Conservation (phyloP, 2,888 invertebrate genomes). For the Megamerina dolium region DNA sequence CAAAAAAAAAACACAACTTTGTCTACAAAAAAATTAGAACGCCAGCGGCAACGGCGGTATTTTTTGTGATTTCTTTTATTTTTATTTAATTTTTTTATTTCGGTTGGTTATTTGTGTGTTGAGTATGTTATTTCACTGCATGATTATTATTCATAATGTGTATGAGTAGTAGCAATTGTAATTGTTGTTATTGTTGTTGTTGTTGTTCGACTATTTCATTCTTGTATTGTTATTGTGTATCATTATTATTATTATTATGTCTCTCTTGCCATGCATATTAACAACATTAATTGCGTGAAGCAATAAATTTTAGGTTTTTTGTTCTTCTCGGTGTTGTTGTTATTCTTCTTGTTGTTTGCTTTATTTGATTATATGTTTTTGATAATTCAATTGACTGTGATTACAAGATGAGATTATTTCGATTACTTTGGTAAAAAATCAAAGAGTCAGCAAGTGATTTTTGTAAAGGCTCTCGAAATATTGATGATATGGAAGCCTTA, state of each 20-base stretch:
- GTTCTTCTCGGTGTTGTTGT: background rate
- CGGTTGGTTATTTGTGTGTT: slow-evolving; percentile 8
- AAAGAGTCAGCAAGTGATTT: no score
- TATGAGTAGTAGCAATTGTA: background rate
- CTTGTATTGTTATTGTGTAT: background rate
- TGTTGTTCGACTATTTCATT: no score
- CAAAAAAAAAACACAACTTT: no score
- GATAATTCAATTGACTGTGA: background rate
- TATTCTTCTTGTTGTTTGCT: slow-evolving; percentile 3
- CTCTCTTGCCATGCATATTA: background rate
- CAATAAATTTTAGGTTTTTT: slow-evolving; percentile 25
- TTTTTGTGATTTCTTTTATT: background rate
- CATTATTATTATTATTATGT: background rate
- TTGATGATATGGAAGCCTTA: no score
- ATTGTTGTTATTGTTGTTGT: no score
- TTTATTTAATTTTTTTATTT: no score
- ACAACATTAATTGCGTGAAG: slow-evolving; percentile 44
- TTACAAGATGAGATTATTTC: no score
- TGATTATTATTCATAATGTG: slow-evolving; percentile 11
- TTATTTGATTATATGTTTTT: background rate
- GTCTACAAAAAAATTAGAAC: background rate
- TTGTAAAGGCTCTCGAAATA: no score
- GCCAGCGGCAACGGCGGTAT: background rate
- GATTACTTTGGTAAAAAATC: no score
- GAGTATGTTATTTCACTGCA: slow-evolving; percentile 9